These are phyloP conservation scores for Sitta carolinensis DNA, from an alignment of 2,797 vertebrate genomes.

Conservation along the genomic window DNA sequence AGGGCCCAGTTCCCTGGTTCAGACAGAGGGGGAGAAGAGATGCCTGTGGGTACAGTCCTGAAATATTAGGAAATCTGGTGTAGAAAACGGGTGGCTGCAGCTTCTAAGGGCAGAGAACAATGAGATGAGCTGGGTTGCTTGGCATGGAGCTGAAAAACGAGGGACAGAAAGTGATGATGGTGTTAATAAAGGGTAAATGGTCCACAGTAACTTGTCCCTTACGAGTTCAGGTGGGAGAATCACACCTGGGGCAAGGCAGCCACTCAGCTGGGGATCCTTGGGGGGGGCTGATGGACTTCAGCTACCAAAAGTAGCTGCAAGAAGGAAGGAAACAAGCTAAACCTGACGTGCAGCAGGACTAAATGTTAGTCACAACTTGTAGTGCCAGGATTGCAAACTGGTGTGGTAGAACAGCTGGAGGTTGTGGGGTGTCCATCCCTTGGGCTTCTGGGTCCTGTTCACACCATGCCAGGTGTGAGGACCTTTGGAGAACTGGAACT, in stretches of 20 bases:
- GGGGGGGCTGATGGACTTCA: not conserved
- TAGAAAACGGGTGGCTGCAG: not conserved
- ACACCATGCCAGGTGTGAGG: not conserved
- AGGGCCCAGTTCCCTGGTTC: not conserved
- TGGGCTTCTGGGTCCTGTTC: not conserved
- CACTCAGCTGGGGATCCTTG: not conserved
- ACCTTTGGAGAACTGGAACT: not conserved
- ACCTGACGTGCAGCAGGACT: not conserved
- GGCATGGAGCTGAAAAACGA: not conserved
- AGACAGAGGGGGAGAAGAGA: not conserved
- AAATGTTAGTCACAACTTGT: not conserved
- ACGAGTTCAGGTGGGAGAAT: not conserved
- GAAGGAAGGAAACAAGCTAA: not conserved
- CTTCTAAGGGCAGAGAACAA: not conserved
- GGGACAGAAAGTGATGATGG: not conserved
- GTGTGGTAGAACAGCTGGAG: not conserved
- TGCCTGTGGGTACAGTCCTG: not conserved
- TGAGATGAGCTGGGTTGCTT: not conserved
- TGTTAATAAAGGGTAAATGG: not conserved
- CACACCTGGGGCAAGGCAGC: not conserved
- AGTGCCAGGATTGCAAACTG: not conserved
- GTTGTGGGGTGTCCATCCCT: not conserved
- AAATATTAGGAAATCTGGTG: not conserved
- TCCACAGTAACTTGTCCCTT: not conserved
- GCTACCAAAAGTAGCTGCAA: not conserved